Percentiles rank a stretch among this genome's conserved stretches.
Evolutionary conservation across 2,888 invertebrate genomes (phyloP).

Genomic region (Agrilus cyanescens): DNA sequence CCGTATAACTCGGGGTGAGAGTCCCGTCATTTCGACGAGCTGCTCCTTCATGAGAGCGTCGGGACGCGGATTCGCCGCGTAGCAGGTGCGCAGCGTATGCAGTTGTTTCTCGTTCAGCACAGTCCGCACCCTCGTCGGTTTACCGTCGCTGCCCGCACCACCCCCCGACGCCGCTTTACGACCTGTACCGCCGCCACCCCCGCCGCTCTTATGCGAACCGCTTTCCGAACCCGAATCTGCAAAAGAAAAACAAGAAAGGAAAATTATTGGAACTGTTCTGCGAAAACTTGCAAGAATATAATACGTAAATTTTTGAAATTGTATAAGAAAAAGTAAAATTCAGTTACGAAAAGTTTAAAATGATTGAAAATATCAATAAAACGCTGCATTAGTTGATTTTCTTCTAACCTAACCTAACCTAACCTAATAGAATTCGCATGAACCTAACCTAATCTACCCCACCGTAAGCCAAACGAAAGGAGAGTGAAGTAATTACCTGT

Average conservation of each 20-base stretch:
- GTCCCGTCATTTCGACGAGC: conserved; percentile 95
- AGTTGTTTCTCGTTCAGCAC: conserved; percentile 98
- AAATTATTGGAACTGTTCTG: no score
- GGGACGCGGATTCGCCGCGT: conserved; percentile 94
- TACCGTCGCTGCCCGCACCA: conserved; percentile 64
- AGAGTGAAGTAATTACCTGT: no score
- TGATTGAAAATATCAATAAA: no score
- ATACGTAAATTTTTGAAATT: no score
- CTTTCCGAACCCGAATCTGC: conserved; percentile 90
- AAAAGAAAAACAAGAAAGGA: conserved; percentile 19
- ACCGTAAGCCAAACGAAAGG: no score
- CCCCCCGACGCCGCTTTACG: conserved; percentile 36
- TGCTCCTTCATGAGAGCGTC: conserved; percentile 99
- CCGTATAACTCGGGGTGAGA: conserved; percentile 93
- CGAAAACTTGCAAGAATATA: background rate
- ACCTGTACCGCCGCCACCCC: conserved; percentile 29
- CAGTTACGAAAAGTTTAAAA: no score
- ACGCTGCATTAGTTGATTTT: no score
- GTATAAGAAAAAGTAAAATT: no score
- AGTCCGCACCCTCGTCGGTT: conserved; percentile 96
- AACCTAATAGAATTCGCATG: no score
- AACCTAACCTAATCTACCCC: no score
- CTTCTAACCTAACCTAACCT: no score
- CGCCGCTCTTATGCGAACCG: conserved; percentile 74
- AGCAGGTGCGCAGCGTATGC: conserved; percentile 93